Conservation (phyloP, 1,140 invertebrate genomes). For the Asbolus verrucosus region DNA sequence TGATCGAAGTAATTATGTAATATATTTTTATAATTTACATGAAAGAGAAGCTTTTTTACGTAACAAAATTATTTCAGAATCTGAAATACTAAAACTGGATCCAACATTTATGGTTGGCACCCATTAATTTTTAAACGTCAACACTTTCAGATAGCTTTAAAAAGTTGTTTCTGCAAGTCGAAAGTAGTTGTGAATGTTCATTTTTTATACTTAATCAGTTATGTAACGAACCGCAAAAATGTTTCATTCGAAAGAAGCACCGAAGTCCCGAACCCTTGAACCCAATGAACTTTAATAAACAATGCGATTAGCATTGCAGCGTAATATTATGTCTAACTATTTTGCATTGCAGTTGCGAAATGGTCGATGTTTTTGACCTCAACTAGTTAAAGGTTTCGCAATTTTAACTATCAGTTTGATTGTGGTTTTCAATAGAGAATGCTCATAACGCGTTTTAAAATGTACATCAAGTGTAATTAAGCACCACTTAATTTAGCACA, state of each 20-base stretch:
- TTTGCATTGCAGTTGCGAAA: neutral
- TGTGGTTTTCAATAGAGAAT: conserved; percentile 18
- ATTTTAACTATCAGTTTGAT: neutral
- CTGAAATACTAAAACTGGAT: conserved; percentile 29
- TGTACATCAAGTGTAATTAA: conserved; percentile 8
- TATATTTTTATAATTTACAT: conserved; percentile 18
- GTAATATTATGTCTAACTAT: neutral
- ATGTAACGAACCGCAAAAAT: conserved; percentile 19
- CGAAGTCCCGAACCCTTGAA: too few species aligned
- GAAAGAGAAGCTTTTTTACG: conserved; percentile 23
- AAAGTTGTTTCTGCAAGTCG: conserved; percentile 34
- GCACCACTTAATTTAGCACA: conserved; percentile 38
- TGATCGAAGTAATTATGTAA: conserved; percentile 8
- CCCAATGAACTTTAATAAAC: too few species aligned
- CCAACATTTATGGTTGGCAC: conserved; percentile 13
- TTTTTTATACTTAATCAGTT: conserved; percentile 27
- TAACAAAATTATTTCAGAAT: conserved; percentile 30
- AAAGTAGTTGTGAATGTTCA: conserved; percentile 36
- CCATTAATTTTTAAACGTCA: conserved; percentile 26
- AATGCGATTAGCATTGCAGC: neutral
- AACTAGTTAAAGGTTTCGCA: neutral
- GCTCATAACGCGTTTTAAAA: conserved; percentile 5
- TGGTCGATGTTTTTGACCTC: neutral
- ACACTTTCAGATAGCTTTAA: conserved; percentile 16
- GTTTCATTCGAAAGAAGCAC: neutral